Percentiles rank a stretch among this genome's conserved stretches.
These are phyloP conservation scores for Thaleichthys pacificus DNA, from an alignment of 2,797 vertebrate species.

Conservation along the genomic window DNA sequence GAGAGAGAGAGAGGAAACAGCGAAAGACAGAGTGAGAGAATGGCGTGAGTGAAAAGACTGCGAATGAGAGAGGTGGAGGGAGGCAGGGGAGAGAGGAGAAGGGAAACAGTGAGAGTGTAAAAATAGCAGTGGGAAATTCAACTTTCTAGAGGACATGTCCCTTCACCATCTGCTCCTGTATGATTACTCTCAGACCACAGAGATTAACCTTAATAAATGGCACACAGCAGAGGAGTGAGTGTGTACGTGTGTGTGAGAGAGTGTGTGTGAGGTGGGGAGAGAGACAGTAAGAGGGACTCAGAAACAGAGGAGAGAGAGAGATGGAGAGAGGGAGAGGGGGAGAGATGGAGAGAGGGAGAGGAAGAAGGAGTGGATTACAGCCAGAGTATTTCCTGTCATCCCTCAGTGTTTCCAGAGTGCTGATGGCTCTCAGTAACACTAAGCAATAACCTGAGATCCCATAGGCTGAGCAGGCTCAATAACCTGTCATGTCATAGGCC, in stretches of 20 bases:
- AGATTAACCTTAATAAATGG: constrained; percentile 33
- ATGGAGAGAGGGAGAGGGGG: too few relatives aligned
- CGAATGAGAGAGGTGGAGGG: too few relatives aligned
- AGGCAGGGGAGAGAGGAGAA: too few relatives aligned
- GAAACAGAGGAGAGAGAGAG: background rate
- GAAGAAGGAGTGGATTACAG: too few relatives aligned
- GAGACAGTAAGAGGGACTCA: background rate
- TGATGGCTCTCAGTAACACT: too few relatives aligned
- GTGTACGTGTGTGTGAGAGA: constrained; percentile 21
- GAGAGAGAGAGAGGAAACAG: too few relatives aligned
- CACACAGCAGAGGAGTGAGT: background rate
- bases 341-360: too few relatives aligned
- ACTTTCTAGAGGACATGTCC: constrained; percentile 27
- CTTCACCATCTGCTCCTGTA: constrained; percentile 31
- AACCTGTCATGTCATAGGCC: too few relatives aligned
- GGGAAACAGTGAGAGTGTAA: background rate
- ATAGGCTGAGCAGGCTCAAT: too few relatives aligned
- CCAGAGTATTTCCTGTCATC: too few relatives aligned
- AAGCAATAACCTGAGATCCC: too few relatives aligned
- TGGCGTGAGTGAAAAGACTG: background rate
- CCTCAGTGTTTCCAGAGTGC: too few relatives aligned
- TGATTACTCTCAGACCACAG: constrained; percentile 25
- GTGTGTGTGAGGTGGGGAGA: background rate
- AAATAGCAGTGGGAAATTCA: constrained; percentile 21
- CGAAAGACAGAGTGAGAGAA: background rate